Evolutionary conservation across 2,113 vertebrate species (phyloP).

Genomic region (Megaleporinus macrocephalus): DNA sequence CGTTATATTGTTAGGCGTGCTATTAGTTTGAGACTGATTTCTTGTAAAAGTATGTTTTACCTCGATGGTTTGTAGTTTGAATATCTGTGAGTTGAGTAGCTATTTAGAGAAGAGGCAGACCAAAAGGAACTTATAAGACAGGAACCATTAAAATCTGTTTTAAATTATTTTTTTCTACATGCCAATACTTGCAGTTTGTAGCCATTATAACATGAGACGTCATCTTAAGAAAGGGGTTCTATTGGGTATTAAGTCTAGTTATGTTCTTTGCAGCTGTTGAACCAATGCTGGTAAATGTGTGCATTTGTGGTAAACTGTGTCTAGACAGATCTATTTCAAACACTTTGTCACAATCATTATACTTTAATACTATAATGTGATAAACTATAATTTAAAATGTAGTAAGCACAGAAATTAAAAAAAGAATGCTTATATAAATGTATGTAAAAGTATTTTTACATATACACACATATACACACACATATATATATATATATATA

Average conservation of each 20-base stretch:
- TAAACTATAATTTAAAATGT: background rate
- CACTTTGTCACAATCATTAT: background rate
- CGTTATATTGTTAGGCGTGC: conserved; percentile 42
- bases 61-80: conserved; percentile 91
- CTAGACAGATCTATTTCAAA: background rate
- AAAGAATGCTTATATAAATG: too few species aligned
- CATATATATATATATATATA: too few species aligned
- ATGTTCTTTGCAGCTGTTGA: background rate
- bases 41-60: conserved; percentile 89
- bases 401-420: background rate
- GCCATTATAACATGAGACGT: background rate
- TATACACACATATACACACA: too few species aligned
- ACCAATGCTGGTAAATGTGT: background rate
- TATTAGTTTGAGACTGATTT: conserved; percentile 72
- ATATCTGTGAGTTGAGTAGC: conserved; percentile 89
- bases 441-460: too few species aligned
- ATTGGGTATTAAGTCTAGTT: background rate
- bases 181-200: background rate
- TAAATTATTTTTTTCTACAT: background rate
- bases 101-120: conserved; percentile 91
- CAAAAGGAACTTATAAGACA: conserved; percentile 72
- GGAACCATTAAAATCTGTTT: conserved; percentile 8
- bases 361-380: background rate
- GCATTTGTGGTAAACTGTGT: background rate
- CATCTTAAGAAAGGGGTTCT: background rate